Evolutionary conservation across 2,113 vertebrate genomes (phyloP), one percentile per base, ranked within the genome.

Genomic region (Trogon melanurus): DNA sequence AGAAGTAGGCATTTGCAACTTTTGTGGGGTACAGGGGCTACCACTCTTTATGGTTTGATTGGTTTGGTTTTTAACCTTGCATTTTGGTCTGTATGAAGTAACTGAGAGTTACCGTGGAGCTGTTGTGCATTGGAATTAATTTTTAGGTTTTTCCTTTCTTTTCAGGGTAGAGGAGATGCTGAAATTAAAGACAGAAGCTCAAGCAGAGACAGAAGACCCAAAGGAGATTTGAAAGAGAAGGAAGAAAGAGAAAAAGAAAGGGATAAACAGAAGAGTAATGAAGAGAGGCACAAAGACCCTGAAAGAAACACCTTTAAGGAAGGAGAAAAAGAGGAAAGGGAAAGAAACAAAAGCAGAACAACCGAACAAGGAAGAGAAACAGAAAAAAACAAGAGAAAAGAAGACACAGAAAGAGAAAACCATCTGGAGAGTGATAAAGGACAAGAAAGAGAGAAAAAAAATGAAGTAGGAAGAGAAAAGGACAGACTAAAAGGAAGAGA

Each of bases 171-270:
- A 93, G 98, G 97, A 78, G 98, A 85, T 22, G 51, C 95, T 54
- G 98, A 98, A 92, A 97, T 98, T 61, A 98, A 98, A 71, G 99
- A 99, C 32, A 98, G 95, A 91, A 98, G 98, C 22, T 88, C 96
- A 8, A 98, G 98, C 91, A 95, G 94, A 86, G 99, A 99, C 41
- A 96, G 96, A 50, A 99, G 98, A 92, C 87, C 97, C 66, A 97
- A 97, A 48, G 98, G 98, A 66, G 98, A 97, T 6, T 29, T 72
- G n/a, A 98, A 97, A 95, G 98, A 98, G 19, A 95, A 94, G n/a
- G 97, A 94, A 38, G 96, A 82, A 4, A 97, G 93, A 71, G 98
- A 98, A 34, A 98, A 97, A n/a, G 98, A 97, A 16, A 83, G 67
- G 12, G 92, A 98, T 56, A 96, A 93, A 60, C 91, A 75, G 29